Percentiles rank a stretch among this genome's conserved stretches.
phyloP scores from a whole-genome alignment of 2,113 vertebrate species.

The Oncorhynchus kisutch region DNA sequence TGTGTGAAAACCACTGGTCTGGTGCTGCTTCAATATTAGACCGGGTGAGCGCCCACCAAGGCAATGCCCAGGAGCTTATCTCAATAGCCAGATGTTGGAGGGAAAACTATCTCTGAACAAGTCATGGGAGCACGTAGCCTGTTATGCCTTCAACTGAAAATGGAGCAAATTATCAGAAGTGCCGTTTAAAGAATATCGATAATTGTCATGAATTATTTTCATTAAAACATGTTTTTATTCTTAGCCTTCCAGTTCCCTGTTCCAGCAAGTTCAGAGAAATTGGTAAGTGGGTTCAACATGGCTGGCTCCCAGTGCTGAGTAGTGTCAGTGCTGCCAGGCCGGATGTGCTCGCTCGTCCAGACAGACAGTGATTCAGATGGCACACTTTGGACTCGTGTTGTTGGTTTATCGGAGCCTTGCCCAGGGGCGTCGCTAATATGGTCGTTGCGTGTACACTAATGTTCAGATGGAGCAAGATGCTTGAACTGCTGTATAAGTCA shows the following conservation, averaged over 20 bases:
- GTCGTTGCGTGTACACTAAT: neutral
- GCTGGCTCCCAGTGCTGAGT: neutral
- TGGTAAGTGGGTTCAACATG: neutral
- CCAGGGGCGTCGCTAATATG: slow-evolving; percentile 8
- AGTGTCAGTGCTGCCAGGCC: neutral
- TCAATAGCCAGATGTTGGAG: too few relatives aligned
- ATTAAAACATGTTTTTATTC: neutral
- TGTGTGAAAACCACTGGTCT: slow-evolving; percentile 15
- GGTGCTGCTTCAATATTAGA: neutral
- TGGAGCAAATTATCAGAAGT: too few relatives aligned
- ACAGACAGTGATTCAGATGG: slow-evolving; percentile 21
- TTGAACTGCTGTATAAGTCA: neutral
- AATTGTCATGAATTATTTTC: too few relatives aligned
- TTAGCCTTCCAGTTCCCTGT: neutral
- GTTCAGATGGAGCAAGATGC: slow-evolving; percentile 8
- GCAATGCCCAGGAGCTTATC: too few relatives aligned
- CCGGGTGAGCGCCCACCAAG: too few relatives aligned
- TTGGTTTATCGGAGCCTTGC: slow-evolving; percentile 1
- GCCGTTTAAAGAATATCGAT: too few relatives aligned
- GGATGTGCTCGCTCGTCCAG: neutral
- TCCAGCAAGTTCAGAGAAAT: neutral
- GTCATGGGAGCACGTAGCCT: too few relatives aligned
- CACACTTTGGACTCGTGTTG: slow-evolving; percentile 19
- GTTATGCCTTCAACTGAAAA: too few relatives aligned
- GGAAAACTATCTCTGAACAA: too few relatives aligned